Base-by-base conservation (phyloP, 2,888 invertebrate species). In the Ophraella communa region DNA sequence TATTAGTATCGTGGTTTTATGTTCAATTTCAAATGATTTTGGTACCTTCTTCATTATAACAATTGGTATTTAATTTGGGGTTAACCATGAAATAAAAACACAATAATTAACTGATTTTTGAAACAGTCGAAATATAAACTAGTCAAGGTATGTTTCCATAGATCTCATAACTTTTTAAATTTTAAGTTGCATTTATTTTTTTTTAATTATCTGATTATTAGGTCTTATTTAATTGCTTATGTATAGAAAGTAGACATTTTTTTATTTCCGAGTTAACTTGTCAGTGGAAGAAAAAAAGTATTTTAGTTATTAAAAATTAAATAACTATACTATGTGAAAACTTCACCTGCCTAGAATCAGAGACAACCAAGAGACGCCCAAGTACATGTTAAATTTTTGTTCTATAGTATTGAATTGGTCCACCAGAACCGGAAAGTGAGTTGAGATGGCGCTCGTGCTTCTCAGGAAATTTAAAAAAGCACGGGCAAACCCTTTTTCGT, bases 101-200 rank as follows among this genome's bases (percentile, higher is more conserved):
- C 4, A 33, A 0, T 1, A 17, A 39, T 17, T 5, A n/a, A 39
- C 33, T 20, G 30, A 52, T 53, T 45, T 62, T 59, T 62, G 55
- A 62, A 55, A 55, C 24, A 18, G 49, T 52, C 45, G 47, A 51
- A 52, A 35, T 45, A 60, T 47, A 56, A 51, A 27, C 49, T 65
- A 65, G 61, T 60, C 60, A 60, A 42, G 17, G 24, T 14, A 44
- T 21, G 18, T 49, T 39, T 58, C 39, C 35, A 63, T 62, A 65
- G 64, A 67, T 72, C 62, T 65, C 64, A 67, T 45, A 68, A 52
- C 42, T 54, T 65, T 18, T 44, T 24, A 35, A 35, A 64, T 65
- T 62, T 17, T 51, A 61, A 49, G 51, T 56, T 54, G 52, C 62
- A 30, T 68, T 62, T 49, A 49, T 10, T 39, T 57, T 10, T 45